phyloP scores from a whole-genome alignment of 1,140 invertebrate species.

The Caerostris darwini region DNA sequence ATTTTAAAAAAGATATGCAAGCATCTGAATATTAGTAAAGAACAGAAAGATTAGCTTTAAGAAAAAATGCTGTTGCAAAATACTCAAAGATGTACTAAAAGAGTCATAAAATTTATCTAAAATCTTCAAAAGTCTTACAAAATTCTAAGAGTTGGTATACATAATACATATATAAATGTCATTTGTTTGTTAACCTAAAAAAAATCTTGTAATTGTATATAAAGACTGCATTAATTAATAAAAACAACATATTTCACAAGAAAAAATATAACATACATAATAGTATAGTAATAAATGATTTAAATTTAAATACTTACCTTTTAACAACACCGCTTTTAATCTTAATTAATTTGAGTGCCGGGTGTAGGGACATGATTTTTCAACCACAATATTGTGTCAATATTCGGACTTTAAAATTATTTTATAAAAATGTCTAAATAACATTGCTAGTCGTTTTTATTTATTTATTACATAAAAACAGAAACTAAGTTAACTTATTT shows the following conservation, averaged over 20 bases:
- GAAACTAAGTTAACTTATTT: too few relatives aligned
- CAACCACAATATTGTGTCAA: neutral
- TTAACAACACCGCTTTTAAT: constrained; percentile 69
- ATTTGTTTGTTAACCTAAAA: too few relatives aligned
- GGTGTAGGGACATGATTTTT: neutral
- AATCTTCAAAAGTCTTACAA: too few relatives aligned
- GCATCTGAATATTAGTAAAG: constrained; percentile 81
- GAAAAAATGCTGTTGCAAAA: constrained; percentile 86
- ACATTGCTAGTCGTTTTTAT: neutral
- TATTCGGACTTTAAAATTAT: too few relatives aligned
- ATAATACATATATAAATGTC: too few relatives aligned
- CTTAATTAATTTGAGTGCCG: constrained; percentile 55
- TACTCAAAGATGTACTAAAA: constrained; percentile 84
- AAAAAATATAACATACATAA: too few relatives aligned
- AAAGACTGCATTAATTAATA: too few relatives aligned
- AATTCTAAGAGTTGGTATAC: too few relatives aligned
- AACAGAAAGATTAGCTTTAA: constrained; percentile 93
- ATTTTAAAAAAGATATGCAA: too few relatives aligned
- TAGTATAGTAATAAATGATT: neutral
- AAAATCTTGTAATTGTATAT: too few relatives aligned
- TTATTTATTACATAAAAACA: neutral
- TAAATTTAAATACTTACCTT: constrained; percentile 29
- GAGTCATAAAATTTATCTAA: constrained; percentile 79
- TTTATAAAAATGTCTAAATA: too few relatives aligned
- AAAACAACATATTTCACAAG: too few relatives aligned